Base-by-base conservation (phyloP, 2,113 vertebrate species). In the Rhagologus leucostigma region DNA sequence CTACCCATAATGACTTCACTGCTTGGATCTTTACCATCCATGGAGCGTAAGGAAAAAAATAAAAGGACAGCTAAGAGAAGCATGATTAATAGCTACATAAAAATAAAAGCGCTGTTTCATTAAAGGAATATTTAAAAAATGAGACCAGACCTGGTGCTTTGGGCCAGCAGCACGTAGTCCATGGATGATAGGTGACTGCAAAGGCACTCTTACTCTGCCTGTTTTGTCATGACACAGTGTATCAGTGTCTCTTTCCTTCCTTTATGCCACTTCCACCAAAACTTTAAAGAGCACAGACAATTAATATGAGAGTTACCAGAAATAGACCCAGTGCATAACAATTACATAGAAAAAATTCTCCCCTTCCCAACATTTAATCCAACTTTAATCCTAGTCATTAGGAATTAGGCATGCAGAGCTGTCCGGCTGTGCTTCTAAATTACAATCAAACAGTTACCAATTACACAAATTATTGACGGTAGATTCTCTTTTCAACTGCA, bases 391-490 rank as follows among this genome's bases (percentile, higher is more conserved):
- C 99, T 99, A 99, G 99, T 99, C 99, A 99, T 99, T 99, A 99
- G 99, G 99, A 99, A 99, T 99, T 99, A 99, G 99, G 99, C 99
- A 99, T 99, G 99, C 99, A 98, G 98, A 98, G 99, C 99, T 99
- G 99, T 99, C 99, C 99, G 99, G 99, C 99, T 98, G 98, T 99
- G 99, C 99, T 99, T 99, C 99, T 99, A 99, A 99, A 99, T 99
- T 99, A 99, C 99, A 99, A 99, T 99, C 99, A 99, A 99, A 99
- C 99, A 99, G 99, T 99, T 99, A 99, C 99, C 99, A 99, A 99
- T 99, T 99, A 99, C 99, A 99, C 99, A 99, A 99, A 99, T 99
- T 99, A 99, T 99, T 99, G 99, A 99, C 99, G 99, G 99, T 99
- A 99, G 99, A 99, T 99, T 99, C 99, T 99, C 99, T 99, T 99